Evolutionary conservation across 1,140 invertebrate genomes (phyloP).

Genomic region (Polypedilum vanderplanki): DNA sequence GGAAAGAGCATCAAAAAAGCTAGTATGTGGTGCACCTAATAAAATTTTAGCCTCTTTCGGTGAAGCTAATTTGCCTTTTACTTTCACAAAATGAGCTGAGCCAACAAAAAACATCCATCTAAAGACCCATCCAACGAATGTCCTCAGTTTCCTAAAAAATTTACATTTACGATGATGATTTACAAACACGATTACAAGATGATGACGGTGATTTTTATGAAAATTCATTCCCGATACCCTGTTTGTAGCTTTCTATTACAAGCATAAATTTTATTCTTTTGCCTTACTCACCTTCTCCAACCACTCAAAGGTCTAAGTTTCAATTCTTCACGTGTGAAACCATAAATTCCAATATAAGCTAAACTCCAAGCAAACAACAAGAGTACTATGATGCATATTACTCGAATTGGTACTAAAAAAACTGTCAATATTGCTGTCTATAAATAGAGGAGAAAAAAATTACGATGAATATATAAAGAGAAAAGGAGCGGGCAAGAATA

Average conservation of each 20-base stretch:
- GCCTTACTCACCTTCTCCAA: conserved; percentile 71
- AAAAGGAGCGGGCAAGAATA: neutral
- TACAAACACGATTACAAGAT: neutral
- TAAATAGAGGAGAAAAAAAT: conserved; percentile 42
- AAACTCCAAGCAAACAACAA: conserved; percentile 74
- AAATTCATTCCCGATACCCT: neutral
- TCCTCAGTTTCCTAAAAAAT: conserved; percentile 36
- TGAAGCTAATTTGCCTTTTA: conserved; percentile 58
- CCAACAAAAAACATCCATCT: conserved; percentile 67
- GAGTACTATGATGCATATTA: conserved; percentile 63
- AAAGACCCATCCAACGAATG: conserved; percentile 45
- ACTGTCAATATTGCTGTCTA: conserved; percentile 76
- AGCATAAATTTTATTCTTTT: neutral
- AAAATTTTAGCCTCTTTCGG: conserved; percentile 73
- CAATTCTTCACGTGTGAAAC: conserved; percentile 67
- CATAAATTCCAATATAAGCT: conserved; percentile 68
- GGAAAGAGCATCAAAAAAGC: conserved; percentile 80
- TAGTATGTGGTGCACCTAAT: conserved; percentile 83
- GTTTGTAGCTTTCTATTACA: neutral
- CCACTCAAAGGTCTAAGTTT: conserved; percentile 63
- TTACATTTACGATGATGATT: conserved; percentile 29
- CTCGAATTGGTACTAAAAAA: conserved; percentile 65
- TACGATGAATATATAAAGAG: neutral
- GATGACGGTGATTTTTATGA: neutral
- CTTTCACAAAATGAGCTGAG: conserved; percentile 69